Evolutionary conservation across 2,888 invertebrate species (phyloP), one percentile per base, ranked within the genome.

Genomic region (Agrotis ipsilon): DNA sequence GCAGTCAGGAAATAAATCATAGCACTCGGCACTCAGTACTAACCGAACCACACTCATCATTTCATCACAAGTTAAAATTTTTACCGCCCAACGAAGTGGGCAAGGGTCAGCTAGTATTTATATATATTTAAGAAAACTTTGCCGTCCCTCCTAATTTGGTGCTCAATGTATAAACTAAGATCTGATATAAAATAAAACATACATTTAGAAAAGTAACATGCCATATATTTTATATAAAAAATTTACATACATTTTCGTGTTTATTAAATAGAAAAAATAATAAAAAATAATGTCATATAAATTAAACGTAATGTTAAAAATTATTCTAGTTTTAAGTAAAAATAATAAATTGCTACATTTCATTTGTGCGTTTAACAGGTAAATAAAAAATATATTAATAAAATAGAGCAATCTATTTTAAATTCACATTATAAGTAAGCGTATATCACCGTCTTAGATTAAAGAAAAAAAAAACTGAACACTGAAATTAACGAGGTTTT

Each of bases 191-290:
- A 91, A 88, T 88, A 89, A 86, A 88, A 83, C 72, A 77, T 75
- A 69, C 62, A 55, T 83, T 90, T 93, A 93, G 92, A 94, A 95
- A 94, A 95, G 91, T 96, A 96, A 96, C 95, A 95, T 95, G 94
- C 93, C 94, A 94, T 96, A 96, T 96, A 96, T 95, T 95, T 94
- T 91, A 92, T 93, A 93, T 92, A 91, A 93, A 85, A 86, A 85
- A 90, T 79, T 82, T 80, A 82, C 80, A 80, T 82, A 67, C 67
- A 82, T 82, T 89, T 89, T 91, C 83, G 89, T 91, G 89, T 91
- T 91, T 90, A 90, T 89, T 90, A 89, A 90, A 90, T 90, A 90
- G 88, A 90, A 90, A 81, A 88, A 88, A 88, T 86, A 61, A 82
- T 79, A 87, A 39, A 39, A 39, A 39, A 90, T 77, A 83, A 83